Evolutionary conservation across 1,140 invertebrate species (phyloP), one percentile per base, ranked within the genome.

Genomic region (Pogonognathellus flavescens): DNA sequence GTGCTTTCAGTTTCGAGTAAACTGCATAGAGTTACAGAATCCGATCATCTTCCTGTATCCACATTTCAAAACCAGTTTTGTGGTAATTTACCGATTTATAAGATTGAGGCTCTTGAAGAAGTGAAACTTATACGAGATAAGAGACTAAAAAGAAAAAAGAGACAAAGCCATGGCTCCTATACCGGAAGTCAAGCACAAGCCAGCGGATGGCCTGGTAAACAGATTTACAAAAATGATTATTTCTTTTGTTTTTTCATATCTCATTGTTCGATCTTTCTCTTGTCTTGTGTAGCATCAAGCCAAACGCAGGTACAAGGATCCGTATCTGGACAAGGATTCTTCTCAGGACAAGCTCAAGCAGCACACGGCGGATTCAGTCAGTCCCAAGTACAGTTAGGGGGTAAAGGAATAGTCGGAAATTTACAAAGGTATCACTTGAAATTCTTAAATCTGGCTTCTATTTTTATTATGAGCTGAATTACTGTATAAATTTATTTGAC

Each of bases 261-360:
- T n/a, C 14, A 9, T n/a, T n/a, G n/a, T n/a, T n/a, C n/a, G n/a
- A n/a, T 50, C 18, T 70, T 84, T 72, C n/a, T 11, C n/a, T 52
- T 66, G 25, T 60, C 7, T 70, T n/a, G 1, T 7, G 14, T 13
- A 60, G 50, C 31, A 85, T 60, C 59, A 9, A 70, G 60, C n/a
- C 86, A 87, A 20, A 66, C 83, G 18, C 83, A 87, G 49, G 72
- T 85, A 7, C 80, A 82, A 50, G 84, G 86, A 49, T 53, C 31
- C n/a, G 84, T 85, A 9, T 31, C 59, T 31, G 86, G 86, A 22
- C 41, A 80, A 60, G 86, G 86, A 31, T 81, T 62, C 22, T 86
- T 86, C 49, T 84, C 82, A 0, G 86, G 83, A 14, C 86, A 86
- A 84, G 83, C 86, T 14, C 86, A 86, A 52, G 83, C 83, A 41